Percentiles rank a stretch among this genome's conserved stretches.
These are phyloP conservation scores for Gandaritis pyraliata DNA, from an alignment of 2,888 invertebrate species.

Conservation along the genomic window DNA sequence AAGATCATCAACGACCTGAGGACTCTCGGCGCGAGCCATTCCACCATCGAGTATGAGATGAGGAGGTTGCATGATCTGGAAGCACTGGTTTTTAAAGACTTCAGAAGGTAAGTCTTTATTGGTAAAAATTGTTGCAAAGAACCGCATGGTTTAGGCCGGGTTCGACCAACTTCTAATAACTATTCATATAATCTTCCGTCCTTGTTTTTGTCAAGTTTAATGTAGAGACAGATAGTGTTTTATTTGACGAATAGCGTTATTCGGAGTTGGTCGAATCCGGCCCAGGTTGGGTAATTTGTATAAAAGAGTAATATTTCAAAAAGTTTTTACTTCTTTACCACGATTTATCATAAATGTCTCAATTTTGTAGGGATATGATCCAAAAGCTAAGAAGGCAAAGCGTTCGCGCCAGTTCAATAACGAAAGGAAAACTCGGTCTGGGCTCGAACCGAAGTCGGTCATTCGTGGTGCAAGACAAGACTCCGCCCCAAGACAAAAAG, in stretches of 20 bases:
- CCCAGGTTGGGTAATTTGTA: too few species aligned
- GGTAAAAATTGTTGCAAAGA: too few species aligned
- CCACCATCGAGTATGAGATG: slow-evolving; percentile 96
- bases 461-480: slow-evolving; percentile 87
- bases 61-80: slow-evolving; percentile 96
- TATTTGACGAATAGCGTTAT: too few species aligned
- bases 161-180: too few species aligned
- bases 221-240: too few species aligned
- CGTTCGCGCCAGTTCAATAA: slow-evolving; percentile 89
- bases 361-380: slow-evolving; percentile 91
- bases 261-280: too few species aligned
- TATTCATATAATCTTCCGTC: too few species aligned
- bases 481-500: slow-evolving; percentile 49
- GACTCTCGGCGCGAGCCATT: slow-evolving; percentile 93
- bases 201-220: too few species aligned
- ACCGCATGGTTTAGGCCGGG: too few species aligned
- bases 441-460: slow-evolving; percentile 90
- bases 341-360: too few species aligned
- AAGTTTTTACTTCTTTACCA: too few species aligned
- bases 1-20: slow-evolving; percentile 97
- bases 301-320: too few species aligned
- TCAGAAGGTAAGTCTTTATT: slow-evolving; percentile 85
- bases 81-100: slow-evolving; percentile 96
- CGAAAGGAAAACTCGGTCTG: slow-evolving; percentile 90
- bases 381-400: slow-evolving; percentile 94